Evolutionary conservation across 2,888 invertebrate species (phyloP).

Genomic region (Tortricodes alternella): DNA sequence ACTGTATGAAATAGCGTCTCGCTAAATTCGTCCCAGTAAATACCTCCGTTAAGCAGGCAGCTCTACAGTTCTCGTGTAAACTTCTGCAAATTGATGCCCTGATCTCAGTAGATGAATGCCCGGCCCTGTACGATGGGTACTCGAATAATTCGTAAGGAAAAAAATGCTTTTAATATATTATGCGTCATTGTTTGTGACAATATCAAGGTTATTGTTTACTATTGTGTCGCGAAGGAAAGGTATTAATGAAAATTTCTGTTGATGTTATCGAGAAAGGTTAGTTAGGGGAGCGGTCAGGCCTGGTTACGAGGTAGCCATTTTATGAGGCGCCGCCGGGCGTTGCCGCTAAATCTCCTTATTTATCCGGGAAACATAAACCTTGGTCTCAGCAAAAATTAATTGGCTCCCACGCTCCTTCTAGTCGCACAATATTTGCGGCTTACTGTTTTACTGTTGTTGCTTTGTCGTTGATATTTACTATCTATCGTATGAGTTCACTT

Average conservation of each 20-base stretch:
- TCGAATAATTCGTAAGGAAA: slow-evolving; percentile 6
- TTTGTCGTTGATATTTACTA: slow-evolving; percentile 42
- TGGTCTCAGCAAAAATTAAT: slow-evolving; percentile 79
- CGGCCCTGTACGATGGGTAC: slow-evolving; percentile 22
- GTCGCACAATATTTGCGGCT: slow-evolving; percentile 65
- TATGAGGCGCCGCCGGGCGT: slow-evolving; percentile 68
- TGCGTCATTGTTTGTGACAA: background rate
- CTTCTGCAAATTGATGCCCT: slow-evolving; percentile 30
- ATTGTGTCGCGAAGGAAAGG: slow-evolving; percentile 14
- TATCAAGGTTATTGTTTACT: background rate
- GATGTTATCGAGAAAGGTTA: slow-evolving; percentile 57
- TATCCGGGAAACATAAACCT: slow-evolving; percentile 79
- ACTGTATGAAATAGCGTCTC: slow-evolving; percentile 20
- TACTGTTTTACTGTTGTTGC: slow-evolving; percentile 54
- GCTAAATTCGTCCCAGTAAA: slow-evolving; percentile 26
- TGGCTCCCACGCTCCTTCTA: slow-evolving; percentile 71
- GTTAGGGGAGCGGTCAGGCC: slow-evolving; percentile 62
- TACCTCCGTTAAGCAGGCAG: slow-evolving; percentile 15
- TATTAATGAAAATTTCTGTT: slow-evolving; percentile 31
- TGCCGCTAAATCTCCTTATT: slow-evolving; percentile 79
- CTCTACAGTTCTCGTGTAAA: slow-evolving; percentile 20
- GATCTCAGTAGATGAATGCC: slow-evolving; percentile 26
- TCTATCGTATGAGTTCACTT: slow-evolving; percentile 23
- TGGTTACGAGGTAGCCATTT: slow-evolving; percentile 71
- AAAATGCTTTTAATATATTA: background rate